Evolutionary conservation across 2,797 vertebrate species (phyloP).

Genomic region (Catamblyrhynchus diadema): DNA sequence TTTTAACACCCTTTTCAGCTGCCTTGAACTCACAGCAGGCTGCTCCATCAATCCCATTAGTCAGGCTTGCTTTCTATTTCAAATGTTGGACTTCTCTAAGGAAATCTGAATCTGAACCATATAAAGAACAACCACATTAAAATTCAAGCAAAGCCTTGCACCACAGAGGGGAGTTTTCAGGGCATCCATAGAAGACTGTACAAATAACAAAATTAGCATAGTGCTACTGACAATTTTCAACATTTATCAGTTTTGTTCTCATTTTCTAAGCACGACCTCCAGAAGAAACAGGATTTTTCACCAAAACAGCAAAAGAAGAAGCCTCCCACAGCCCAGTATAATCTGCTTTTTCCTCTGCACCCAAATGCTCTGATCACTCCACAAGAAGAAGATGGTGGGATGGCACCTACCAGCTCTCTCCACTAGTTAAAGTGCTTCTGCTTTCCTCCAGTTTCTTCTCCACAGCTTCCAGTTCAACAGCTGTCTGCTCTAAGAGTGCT

Average conservation of each 20-base stretch:
- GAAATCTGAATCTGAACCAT: not conserved
- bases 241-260: not conserved
- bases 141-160: not conserved
- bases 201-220: not conserved
- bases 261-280: not conserved
- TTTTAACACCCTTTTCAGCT: not conserved
- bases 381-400: too few relatives aligned
- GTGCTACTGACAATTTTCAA: not conserved
- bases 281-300: not conserved
- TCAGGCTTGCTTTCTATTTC: not conserved
- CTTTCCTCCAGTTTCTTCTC: constrained; percentile 74
- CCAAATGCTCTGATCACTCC: not conserved
- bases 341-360: not conserved
- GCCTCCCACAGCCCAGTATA: not conserved
- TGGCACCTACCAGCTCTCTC: constrained; percentile 83
- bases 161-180: not conserved
- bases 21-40: not conserved
- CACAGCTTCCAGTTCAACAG: constrained; percentile 76
- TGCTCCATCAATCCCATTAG: not conserved
- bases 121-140: not conserved
- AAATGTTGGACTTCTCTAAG: not conserved
- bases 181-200: not conserved
- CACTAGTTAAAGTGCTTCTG: constrained; percentile 64
- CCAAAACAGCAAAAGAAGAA: not conserved
- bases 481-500: constrained; percentile 76